Evolutionary conservation across 2,888 invertebrate species (phyloP).

Genomic region (Acanthosepion pharaonis): DNA sequence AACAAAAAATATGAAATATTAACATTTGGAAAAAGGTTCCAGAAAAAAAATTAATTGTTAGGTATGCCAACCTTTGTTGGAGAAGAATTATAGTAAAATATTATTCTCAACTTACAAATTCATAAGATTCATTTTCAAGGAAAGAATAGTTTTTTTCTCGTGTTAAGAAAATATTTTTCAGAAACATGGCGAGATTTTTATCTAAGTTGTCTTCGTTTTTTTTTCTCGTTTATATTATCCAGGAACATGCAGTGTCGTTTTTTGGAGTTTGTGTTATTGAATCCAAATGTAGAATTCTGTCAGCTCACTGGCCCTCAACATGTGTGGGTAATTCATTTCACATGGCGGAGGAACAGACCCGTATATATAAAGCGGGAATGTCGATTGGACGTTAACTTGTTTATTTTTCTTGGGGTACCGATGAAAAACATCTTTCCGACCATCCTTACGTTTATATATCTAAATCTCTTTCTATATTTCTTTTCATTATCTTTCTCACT

Average conservation of each 20-base stretch:
- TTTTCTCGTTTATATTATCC: background rate
- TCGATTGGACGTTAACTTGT: background rate
- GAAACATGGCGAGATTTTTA: background rate
- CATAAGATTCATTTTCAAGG: background rate
- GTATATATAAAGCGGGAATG: background rate
- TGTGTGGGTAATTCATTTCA: background rate
- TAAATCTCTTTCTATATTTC: background rate
- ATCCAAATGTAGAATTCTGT: background rate
- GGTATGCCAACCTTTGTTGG: no score
- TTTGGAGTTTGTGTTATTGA: background rate
- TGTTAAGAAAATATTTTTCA: background rate
- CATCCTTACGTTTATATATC: background rate
- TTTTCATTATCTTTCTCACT: background rate
- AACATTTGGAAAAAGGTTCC: no score
- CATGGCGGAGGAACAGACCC: background rate
- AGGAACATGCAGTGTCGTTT: background rate
- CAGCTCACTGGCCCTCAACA: slow-evolving; percentile 33
- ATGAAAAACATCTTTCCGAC: background rate
- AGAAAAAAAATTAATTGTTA: no score
- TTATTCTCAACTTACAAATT: background rate
- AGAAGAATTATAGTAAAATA: no score
- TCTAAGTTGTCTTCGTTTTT: background rate
- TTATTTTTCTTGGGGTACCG: slow-evolving; percentile 4
- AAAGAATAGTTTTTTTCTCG: background rate
- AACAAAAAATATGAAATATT: no score